Evolutionary conservation across 1,140 invertebrate genomes (phyloP).

Genomic region (Cataglyphis hispanica): DNA sequence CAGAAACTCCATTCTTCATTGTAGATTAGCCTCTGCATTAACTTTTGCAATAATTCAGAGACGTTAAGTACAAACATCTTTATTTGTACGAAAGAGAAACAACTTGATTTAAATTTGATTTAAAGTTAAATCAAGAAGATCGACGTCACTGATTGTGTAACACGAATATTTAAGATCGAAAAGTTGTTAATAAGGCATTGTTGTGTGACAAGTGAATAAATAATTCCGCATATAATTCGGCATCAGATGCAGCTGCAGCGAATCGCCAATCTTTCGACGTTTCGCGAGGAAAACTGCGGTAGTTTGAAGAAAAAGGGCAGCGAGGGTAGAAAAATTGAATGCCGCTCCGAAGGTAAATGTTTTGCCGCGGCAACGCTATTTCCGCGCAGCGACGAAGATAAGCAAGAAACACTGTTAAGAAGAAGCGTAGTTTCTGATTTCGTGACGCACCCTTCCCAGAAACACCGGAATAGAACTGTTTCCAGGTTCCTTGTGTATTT

Average conservation of each 20-base stretch:
- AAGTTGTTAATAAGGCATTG: not conserved
- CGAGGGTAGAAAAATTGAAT: slow-evolving; percentile 50
- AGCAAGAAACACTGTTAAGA: slow-evolving; percentile 72
- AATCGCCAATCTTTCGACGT: not conserved
- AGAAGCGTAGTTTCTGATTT: slow-evolving; percentile 68
- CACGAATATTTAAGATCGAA: not conserved
- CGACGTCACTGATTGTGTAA: too few relatives aligned
- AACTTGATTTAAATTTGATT: not conserved
- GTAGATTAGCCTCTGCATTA: not conserved
- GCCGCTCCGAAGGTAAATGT: slow-evolving; percentile 54
- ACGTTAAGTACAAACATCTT: not conserved
- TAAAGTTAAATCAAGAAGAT: not conserved
- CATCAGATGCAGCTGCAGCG: not conserved
- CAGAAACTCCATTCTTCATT: not conserved
- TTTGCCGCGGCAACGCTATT: slow-evolving; percentile 64
- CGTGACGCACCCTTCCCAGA: slow-evolving; percentile 49
- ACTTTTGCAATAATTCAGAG: slow-evolving; percentile 1
- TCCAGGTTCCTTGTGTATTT: slow-evolving; percentile 32
- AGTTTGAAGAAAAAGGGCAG: not conserved
- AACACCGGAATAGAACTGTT: slow-evolving; percentile 70
- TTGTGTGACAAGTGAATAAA: not conserved
- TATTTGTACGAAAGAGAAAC: not conserved
- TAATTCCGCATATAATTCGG: slow-evolving; percentile 14
- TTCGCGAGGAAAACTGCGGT: not conserved
- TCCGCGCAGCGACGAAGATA: slow-evolving; percentile 65